These are phyloP conservation scores for Coregonus clupeaformis DNA, from an alignment of 2,113 vertebrate species.

Conservation along the genomic window DNA sequence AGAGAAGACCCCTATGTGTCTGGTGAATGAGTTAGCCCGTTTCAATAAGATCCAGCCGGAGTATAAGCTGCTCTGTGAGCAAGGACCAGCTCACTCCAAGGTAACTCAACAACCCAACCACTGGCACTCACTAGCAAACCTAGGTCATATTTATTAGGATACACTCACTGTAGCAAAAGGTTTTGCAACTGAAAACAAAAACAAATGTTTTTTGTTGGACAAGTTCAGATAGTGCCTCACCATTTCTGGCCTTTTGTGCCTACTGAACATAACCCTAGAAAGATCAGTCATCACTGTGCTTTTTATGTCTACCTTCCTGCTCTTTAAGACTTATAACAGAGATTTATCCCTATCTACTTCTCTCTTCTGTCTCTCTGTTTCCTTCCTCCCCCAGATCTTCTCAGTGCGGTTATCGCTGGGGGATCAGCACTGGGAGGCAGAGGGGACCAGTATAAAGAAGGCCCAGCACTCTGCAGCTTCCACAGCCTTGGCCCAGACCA, in stretches of 20 bases:
- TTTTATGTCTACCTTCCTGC: neutral
- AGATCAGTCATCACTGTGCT: no score
- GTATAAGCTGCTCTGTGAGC: constrained; percentile 92
- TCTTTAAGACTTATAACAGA: neutral
- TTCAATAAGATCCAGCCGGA: constrained; percentile 95
- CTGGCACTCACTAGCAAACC: neutral
- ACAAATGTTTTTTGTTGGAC: no score
- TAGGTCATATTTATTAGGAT: no score
- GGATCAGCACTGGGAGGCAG: constrained; percentile 91
- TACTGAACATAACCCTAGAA: neutral
- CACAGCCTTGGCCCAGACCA: constrained; percentile 86
- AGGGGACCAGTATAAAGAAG: constrained; percentile 95
- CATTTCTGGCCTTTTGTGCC: no score
- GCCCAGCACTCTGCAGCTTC: constrained; percentile 89
- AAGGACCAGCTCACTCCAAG: constrained; percentile 93
- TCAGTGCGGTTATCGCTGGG: constrained; percentile 88
- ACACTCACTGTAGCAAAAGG: no score
- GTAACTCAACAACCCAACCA: constrained; percentile 54
- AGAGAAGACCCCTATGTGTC: constrained; percentile 98
- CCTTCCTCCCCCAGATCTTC: constrained; percentile 78
- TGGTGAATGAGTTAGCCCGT: constrained; percentile 98
- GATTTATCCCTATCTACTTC: neutral
- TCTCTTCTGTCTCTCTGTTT: neutral
- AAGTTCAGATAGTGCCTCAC: no score
- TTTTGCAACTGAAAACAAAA: no score